Conservation (phyloP, 2,113 vertebrate species). For the Aphelocoma coerulescens region DNA sequence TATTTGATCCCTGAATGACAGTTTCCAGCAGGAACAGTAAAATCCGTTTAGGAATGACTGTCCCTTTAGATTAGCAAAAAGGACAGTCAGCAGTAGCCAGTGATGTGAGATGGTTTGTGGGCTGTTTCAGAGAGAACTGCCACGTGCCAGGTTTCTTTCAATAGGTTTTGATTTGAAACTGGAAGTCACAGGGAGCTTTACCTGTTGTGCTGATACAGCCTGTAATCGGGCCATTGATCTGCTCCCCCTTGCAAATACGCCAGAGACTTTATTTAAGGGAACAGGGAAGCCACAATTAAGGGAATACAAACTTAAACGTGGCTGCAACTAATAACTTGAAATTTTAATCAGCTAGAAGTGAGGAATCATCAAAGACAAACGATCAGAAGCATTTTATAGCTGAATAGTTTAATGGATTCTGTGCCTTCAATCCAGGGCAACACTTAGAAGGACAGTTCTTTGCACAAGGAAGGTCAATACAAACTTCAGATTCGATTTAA, state of each 20-base stretch:
- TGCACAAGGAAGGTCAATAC: background rate
- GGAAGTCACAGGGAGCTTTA: background rate
- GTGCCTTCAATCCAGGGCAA: background rate
- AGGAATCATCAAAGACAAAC: background rate
- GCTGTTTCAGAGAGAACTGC: background rate
- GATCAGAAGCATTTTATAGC: background rate
- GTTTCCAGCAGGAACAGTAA: constrained; percentile 19
- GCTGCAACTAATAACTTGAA: background rate
- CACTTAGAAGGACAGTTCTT: background rate
- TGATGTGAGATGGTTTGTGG: background rate
- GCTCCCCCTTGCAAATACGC: background rate
- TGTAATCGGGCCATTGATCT: background rate
- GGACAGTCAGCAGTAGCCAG: background rate
- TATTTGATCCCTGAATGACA: background rate
- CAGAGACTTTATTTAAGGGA: background rate
- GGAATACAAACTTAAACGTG: background rate
- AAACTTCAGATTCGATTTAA: background rate
- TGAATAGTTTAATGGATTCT: background rate
- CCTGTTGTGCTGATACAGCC: background rate
- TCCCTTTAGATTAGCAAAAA: background rate
- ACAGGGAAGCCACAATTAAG: background rate
- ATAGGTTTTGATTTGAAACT: background rate
- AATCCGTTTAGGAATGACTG: background rate
- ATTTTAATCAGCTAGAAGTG: background rate
- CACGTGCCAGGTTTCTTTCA: background rate